Base-by-base conservation (phyloP, 1,140 invertebrate species). In the Drosophila ohnishii region DNA sequence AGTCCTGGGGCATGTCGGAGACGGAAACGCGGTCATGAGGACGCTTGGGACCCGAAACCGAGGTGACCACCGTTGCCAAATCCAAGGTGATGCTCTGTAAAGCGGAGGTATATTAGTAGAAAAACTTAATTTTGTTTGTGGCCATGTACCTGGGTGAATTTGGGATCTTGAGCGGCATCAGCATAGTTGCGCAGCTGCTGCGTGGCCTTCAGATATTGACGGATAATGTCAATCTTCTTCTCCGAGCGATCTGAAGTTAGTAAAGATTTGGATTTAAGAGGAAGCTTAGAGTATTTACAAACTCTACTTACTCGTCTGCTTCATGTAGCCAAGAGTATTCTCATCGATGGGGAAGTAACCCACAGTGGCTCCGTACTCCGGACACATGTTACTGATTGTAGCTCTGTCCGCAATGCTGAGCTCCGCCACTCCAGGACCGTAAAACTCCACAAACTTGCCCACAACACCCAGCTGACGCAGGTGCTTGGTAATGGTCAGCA, bases 361-460 rank as follows among this genome's bases (percentile, higher is more conserved):
- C 73, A 98, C 95, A 1, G 98, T 99, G 9, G 98, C 98, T 25
- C 99, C 97, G 92, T 99, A 99, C 93, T 99, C 98, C 0, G 98
- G 98, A 91, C 97, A 99, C 98, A 99, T 99, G 92, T 99, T 99
- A 37, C 95, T 98, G 90, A 97, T 98, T 37, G 94, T 99, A 66
- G 96, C 98, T 67, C 99, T 92, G 92, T 99, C 99, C 4, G 98
- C 98, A 56, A 99, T 98, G 48, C 97, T 98, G 2, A 99, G 92
- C 63, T 96, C 94, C 1, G 94, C 91, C 10, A 99, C 97, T 8
- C 98, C 98, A 0, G 97, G 95, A 0, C 99, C 99, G 92, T 97
- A 99, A 92, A 99, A 99, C 93, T 99, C 98, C 3, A 99, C 98
- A 93, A 99, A 99, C 91, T 99, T 99, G 45, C 98, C 98, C 47